Evolutionary conservation across 2,888 invertebrate species (phyloP), one percentile per base, ranked within the genome.

Genomic region (Orchesellides sinensis): DNA sequence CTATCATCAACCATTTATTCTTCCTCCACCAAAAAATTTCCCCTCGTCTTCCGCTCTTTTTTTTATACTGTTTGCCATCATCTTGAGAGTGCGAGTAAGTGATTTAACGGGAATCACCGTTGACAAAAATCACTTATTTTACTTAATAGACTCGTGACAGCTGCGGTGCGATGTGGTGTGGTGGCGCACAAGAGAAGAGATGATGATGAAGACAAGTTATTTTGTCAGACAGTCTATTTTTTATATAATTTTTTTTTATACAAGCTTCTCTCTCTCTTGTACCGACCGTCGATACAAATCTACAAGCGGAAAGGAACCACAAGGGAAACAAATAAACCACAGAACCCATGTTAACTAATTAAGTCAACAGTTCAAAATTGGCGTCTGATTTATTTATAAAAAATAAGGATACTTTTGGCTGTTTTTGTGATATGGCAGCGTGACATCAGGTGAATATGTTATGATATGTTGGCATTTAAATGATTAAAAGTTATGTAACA

Each of bases 71-170:
- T 78, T 78, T 78, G 78, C 61, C 49, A 69, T 78, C 17, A 21
- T 32, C 61, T 6, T 8, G 3, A 1, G 32, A 61, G 32, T 32
- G 32, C n/a, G 65, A 73, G 65, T 25, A 72, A 66, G 80, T 73
- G 80, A 81, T 81, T 73, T 73, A 59, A 54, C 47, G 29, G 27
- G 61, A 74, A 73, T 74, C 73, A 59, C 66, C 66, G 66, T 66
- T 66, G 61, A 74, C 74, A 74, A n/a, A n/a, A n/a, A 81, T 81
- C 81, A 68, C 74, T 74, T 81, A 74, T 40, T 54, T 40, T 29
- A 25, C 61, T 72, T 72, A 70, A 78, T 69, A 65, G 66, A 65
- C 66, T 79, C 70, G 29, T 63, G 70, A 54, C 35, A 63, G 27
- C 23, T 54, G 19, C 21, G 49, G n/a, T 47, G 12, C 61, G 61